Evolutionary conservation across 1,140 invertebrate species (phyloP).

Genomic region (Pseudomyrmex pallidus): DNA sequence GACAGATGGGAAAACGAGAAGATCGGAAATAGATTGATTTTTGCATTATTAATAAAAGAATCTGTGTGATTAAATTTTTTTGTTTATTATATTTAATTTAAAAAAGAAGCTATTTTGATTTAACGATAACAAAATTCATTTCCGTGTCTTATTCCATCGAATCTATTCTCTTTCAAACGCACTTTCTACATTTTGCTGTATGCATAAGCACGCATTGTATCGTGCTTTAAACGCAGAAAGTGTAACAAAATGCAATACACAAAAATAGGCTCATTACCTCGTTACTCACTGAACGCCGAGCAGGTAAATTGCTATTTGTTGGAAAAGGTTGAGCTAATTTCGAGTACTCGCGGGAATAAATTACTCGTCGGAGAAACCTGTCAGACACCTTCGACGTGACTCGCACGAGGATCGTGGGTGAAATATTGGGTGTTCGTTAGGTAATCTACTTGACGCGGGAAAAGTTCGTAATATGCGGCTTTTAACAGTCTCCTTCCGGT

Average conservation of each 20-base stretch:
- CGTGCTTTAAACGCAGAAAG: slow-evolving; percentile 43
- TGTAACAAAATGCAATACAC: slow-evolving; percentile 44
- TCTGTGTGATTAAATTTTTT: background rate
- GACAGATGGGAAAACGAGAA: slow-evolving; percentile 42
- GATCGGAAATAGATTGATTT: background rate
- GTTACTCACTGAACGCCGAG: slow-evolving; percentile 20
- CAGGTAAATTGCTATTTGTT: slow-evolving; percentile 34
- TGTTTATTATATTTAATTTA: background rate
- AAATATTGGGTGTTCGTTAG: slow-evolving; percentile 38
- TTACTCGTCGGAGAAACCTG: background rate
- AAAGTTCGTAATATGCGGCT: slow-evolving; percentile 19
- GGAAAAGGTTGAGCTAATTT: slow-evolving; percentile 1
- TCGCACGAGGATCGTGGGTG: background rate
- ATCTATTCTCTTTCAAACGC: background rate
- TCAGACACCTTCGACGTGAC: background rate
- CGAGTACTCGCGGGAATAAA: background rate
- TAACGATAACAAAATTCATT: background rate
- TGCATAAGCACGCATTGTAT: background rate
- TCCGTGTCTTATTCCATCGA: background rate
- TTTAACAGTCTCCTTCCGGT: slow-evolving; percentile 27
- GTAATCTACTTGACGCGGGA: slow-evolving; percentile 36
- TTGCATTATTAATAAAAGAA: background rate
- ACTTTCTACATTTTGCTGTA: slow-evolving; percentile 49
- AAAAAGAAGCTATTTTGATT: background rate
- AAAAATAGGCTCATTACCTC: slow-evolving; percentile 47